Evolutionary conservation across 2,797 vertebrate genomes (phyloP), one percentile per base, ranked within the genome.

Genomic region (Enteromius trimaculatus): DNA sequence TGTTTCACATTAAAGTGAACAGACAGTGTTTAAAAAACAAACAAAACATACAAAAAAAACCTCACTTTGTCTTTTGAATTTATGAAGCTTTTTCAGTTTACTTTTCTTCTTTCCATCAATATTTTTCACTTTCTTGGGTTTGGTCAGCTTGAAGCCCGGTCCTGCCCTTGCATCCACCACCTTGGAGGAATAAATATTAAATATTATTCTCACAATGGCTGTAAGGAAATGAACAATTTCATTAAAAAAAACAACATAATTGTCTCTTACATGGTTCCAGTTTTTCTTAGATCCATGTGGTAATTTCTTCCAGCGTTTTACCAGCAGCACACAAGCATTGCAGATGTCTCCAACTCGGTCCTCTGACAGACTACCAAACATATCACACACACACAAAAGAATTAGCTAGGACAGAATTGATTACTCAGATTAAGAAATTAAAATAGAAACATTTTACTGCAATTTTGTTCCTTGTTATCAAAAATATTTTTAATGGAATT

Each of bases 141-240:
- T 96, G 29, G 95, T 95, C 87, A 95, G 71, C 89, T 96, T 96
- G 88, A 96, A 95, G 65, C 95, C 95, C 5, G 95, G 95, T 1
- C 95, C 95, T 55, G 95, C 95, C 90, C 95, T 93, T 34, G 95
- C 95, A 91, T 96, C 95, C 68, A 96, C 95, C 88, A 96, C 95
- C 95, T 96, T 82, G 9, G 62, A 11, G 66, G 6, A 39, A 53
- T 3, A 26, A 71, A 47, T 19, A 29, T 14, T 47, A 16, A 29
- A 71, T 1, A 47, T 62, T 2, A 49, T 29, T 31, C 14, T 14
- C 21, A 21, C 34, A 14, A 19, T 2, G n/a, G 26, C 26, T 47
- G 8, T 1, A 71, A 77, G 39, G 6, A 29, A 7, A 17, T 0
- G 0, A 4, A 62, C 2, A 34, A 55, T 29, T 65, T n/a, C 34